These are phyloP conservation scores for Anastrepha obliqua DNA, from an alignment of 1,140 invertebrate species.

Conservation along the genomic window DNA sequence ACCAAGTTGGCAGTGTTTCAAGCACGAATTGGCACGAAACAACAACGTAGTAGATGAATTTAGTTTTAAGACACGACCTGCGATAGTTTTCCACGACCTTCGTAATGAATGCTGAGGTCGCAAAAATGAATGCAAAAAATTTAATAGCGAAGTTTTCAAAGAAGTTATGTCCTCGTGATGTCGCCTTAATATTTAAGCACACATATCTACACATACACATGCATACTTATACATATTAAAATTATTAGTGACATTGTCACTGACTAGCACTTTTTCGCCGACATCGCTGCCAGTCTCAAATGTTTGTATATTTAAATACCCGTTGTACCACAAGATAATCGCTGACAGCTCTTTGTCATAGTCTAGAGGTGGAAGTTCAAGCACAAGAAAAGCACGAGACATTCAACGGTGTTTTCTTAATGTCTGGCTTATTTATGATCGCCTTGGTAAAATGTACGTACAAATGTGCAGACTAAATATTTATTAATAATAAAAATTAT, in stretches of 20 bases:
- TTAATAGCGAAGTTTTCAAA: neutral
- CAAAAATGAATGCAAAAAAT: neutral
- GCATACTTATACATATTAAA: neutral
- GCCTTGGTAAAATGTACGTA: neutral
- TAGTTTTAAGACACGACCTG: neutral
- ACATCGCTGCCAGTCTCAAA: neutral
- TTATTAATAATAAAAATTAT: no score
- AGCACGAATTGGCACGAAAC: slow-evolving; percentile 5
- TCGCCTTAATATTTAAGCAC: neutral
- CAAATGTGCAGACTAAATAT: neutral
- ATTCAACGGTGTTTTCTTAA: slow-evolving; percentile 22
- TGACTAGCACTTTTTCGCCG: neutral
- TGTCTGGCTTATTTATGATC: slow-evolving; percentile 9
- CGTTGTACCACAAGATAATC: neutral
- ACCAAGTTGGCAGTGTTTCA: neutral
- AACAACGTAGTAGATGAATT: neutral
- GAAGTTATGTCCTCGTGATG: neutral
- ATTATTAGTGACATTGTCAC: neutral
- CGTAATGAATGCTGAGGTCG: neutral
- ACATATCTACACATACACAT: neutral
- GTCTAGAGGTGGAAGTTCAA: slow-evolving; percentile 22
- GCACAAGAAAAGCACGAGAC: slow-evolving; percentile 1
- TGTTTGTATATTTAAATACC: neutral
- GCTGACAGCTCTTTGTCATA: neutral
- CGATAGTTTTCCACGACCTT: neutral